Conservation (phyloP, 2,888 invertebrate genomes). For the Listrodromus nycthemerus region DNA sequence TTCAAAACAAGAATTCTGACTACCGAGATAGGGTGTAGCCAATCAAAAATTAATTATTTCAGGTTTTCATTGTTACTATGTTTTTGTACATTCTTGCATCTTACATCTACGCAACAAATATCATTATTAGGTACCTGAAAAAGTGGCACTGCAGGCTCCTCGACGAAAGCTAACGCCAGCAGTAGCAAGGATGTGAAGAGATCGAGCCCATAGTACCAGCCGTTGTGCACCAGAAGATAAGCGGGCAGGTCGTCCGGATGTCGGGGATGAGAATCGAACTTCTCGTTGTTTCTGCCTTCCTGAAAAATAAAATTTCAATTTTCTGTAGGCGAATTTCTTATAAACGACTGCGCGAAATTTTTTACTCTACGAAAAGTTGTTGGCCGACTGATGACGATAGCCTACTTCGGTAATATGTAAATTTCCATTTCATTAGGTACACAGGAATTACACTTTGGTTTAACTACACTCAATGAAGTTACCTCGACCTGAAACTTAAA, state of each 20-base stretch:
- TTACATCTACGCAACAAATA: too few species aligned
- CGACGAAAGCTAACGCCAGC: conserved; percentile 91
- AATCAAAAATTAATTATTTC: too few species aligned
- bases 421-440: not conserved
- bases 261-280: conserved; percentile 94
- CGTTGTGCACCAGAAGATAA: conserved; percentile 94
- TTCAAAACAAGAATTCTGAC: too few species aligned
- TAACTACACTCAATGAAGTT: too few species aligned
- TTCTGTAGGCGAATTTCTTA: conserved; percentile 21
- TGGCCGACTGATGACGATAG: not conserved
- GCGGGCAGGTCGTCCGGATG: conserved; percentile 93
- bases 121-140: conserved; percentile 86
- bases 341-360: not conserved
- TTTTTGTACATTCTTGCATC: too few species aligned
- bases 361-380: not conserved
- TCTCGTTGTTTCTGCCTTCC: conserved; percentile 96
- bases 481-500: too few species aligned
- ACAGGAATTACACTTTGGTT: too few species aligned
- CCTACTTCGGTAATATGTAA: not conserved
- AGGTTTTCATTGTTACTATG: too few species aligned
- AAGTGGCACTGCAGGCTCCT: conserved; percentile 91
- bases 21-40: too few species aligned
- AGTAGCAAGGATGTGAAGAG: conserved; percentile 91
- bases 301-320: conserved; percentile 81
- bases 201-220: conserved; percentile 94